Conservation (phyloP, 2,797 vertebrate species). For the Jordanella pulchra region DNA sequence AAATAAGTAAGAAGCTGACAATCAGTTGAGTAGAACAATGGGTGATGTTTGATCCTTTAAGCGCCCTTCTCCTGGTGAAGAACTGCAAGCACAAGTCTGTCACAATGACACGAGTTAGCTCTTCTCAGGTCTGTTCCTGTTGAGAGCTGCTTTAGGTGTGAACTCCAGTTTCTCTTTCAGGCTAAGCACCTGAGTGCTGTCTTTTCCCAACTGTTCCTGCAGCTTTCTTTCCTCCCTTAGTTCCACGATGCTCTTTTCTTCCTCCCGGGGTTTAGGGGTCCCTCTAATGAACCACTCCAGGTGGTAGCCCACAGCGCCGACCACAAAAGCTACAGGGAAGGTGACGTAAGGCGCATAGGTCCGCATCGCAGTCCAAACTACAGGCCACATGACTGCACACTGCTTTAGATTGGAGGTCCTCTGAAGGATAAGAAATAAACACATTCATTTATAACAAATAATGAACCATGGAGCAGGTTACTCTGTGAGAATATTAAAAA, state of each 20-base stretch:
- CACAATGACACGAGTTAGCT: constrained; percentile 69
- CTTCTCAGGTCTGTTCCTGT: constrained; percentile 91
- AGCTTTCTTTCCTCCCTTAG: constrained; percentile 92
- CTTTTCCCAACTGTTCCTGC: constrained; percentile 86
- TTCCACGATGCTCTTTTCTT: constrained; percentile 89
- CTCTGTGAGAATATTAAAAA: not conserved
- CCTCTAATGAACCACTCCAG: constrained; percentile 94
- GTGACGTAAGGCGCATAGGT: constrained; percentile 95
- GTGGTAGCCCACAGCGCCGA: constrained; percentile 94
- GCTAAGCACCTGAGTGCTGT: constrained; percentile 92
- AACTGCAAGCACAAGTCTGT: constrained; percentile 21
- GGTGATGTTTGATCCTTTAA: not conserved
- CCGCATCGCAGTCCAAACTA: constrained; percentile 86
- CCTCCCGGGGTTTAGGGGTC: constrained; percentile 81
- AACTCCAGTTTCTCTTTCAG: constrained; percentile 96
- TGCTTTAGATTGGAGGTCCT: constrained; percentile 10
- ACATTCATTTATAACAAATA: not conserved
- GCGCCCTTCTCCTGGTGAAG: constrained; percentile 1
- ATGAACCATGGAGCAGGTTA: not conserved
- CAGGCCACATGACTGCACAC: constrained; percentile 87
- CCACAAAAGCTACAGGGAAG: constrained; percentile 95
- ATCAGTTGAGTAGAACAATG: constrained; percentile 1
- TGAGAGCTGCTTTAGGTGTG: constrained; percentile 90
- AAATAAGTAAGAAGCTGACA: not conserved
- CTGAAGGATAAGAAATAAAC: not conserved